Evolutionary conservation across 2,113 vertebrate genomes (phyloP).

Genomic region (Clarias magur): DNA sequence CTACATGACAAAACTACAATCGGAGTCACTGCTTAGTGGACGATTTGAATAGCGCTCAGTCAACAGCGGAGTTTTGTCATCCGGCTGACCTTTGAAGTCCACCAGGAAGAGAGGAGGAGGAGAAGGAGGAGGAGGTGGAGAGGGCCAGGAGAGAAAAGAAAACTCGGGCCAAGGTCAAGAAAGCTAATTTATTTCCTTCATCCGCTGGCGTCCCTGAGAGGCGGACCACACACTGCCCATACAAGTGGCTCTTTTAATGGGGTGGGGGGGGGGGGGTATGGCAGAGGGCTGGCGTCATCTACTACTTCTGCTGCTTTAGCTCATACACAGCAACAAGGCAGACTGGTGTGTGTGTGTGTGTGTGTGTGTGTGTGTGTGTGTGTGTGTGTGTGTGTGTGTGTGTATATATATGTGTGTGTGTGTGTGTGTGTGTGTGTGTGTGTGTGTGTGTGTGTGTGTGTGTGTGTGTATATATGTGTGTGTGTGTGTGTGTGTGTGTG

Average conservation of each 20-base stretch:
- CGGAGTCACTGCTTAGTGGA: conserved; percentile 17
- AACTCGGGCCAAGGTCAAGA: conserved; percentile 79
- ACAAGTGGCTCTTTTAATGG: conserved; percentile 71
- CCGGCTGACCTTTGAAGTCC: conserved; percentile 73
- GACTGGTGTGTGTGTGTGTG: conserved; percentile 20
- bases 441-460: neutral
- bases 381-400: too few species aligned
- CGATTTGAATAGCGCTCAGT: conserved; percentile 59
- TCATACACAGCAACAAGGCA: conserved; percentile 45
- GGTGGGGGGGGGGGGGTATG: conserved; percentile 57
- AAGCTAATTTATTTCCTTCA: conserved; percentile 78
- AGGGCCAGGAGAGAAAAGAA: conserved; percentile 63
- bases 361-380: conserved; percentile 21
- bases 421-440: conserved; percentile 18
- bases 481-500: conserved; percentile 26
- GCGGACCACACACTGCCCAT: conserved; percentile 73
- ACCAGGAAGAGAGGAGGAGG: conserved; percentile 56
- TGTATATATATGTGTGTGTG: too few species aligned
- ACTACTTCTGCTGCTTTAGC: conserved; percentile 49
- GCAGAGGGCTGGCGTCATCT: conserved; percentile 62
- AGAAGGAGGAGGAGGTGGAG: conserved; percentile 48
- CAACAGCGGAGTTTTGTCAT: conserved; percentile 67
- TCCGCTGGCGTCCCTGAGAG: conserved; percentile 68
- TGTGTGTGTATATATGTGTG: conserved; percentile 28
- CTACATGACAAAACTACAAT: neutral